Evolutionary conservation across 2,113 vertebrate genomes (phyloP).

Genomic region (rabbit (Oryctolagus cuniculus)): mOryCun1.1 NC_091442.1:55773501-55774000

Average conservation of each 20-base stretch:
- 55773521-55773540: too few relatives aligned
- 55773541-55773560: rapidly evolving
- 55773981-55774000: constrained; percentile 43
- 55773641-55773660: background rate
- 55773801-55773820: constrained; percentile 44
- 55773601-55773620: background rate
- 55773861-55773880: background rate
- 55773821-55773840: background rate
- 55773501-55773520: background rate
- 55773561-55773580: background rate
- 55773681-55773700: background rate
- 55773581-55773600: background rate
- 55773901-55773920: constrained; percentile 40
- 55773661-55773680: background rate
- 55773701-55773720: background rate
- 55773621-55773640: background rate
- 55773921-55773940: background rate
- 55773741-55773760: constrained; percentile 1
- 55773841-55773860: background rate
- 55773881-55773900: background rate
- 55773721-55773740: constrained; percentile 41
- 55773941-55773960: constrained; percentile 2
- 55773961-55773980: constrained; percentile 48
- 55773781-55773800: constrained; percentile 26
- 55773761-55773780: constrained; percentile 9